phyloP scores from a whole-genome alignment of 2,888 invertebrate species.

The Cordylochernes scorpioides region DNA sequence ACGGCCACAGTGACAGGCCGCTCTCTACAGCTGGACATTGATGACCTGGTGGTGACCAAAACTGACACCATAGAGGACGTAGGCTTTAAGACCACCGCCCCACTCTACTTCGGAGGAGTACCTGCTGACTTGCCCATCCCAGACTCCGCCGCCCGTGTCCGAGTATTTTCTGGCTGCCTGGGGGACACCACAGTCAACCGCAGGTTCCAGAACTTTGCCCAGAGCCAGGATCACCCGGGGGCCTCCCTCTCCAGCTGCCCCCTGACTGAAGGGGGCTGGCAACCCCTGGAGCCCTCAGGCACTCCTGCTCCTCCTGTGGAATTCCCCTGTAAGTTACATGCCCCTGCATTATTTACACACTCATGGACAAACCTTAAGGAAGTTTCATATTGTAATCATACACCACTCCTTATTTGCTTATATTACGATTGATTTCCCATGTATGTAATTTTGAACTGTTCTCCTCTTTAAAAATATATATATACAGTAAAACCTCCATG shows the following conservation, averaged over 20 bases:
- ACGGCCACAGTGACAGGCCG: constrained; percentile 45
- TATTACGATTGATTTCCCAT: too few relatives aligned
- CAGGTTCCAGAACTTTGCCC: constrained; percentile 45
- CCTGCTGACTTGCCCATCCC: constrained; percentile 32
- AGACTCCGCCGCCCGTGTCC: constrained; percentile 24
- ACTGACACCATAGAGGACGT: constrained; percentile 6
- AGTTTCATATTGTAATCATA: too few relatives aligned
- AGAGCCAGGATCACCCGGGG: constrained; percentile 28
- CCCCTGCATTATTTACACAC: neutral
- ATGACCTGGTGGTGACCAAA: constrained; percentile 45
- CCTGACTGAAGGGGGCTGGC: constrained; percentile 13
- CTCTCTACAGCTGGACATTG: constrained; percentile 46
- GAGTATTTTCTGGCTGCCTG: constrained; percentile 60
- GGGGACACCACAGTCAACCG: constrained; percentile 74
- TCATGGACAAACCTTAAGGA: too few relatives aligned
- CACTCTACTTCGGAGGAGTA: constrained; percentile 61
- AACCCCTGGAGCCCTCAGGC: constrained; percentile 27
- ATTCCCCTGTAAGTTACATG: too few relatives aligned
- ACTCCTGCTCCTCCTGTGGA: neutral
- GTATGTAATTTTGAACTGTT: constrained; percentile 1
- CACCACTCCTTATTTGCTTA: too few relatives aligned
- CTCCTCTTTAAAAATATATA: neutral
- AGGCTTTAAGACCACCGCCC: constrained; percentile 27
- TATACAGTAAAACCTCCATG: too few relatives aligned
- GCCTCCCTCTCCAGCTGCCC: constrained; percentile 18